Conservation (phyloP, 1,140 invertebrate species). For the Drosophila repletoides region DNA sequence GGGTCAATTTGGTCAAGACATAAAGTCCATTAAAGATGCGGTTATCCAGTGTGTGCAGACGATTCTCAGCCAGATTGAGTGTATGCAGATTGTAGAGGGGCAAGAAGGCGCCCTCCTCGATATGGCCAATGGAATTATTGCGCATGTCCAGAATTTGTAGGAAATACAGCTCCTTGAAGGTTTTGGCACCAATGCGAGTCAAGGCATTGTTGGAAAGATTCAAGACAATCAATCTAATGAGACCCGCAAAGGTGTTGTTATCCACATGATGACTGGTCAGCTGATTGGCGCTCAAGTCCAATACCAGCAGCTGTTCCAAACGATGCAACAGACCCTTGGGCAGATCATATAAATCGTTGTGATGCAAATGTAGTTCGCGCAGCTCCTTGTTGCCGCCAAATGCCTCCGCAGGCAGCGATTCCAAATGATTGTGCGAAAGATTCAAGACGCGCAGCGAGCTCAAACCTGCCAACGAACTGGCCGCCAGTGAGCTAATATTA, state of each 20-base stretch:
- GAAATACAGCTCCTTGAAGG: conserved; percentile 91
- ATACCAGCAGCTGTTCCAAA: conserved; percentile 86
- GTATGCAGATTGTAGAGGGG: conserved; percentile 92
- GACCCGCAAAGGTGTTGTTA: conserved; percentile 87
- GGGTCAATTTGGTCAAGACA: conserved; percentile 89
- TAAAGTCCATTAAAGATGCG: conserved; percentile 91
- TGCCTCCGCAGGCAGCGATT: conserved; percentile 87
- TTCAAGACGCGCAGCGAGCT: conserved; percentile 89
- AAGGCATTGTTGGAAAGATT: conserved; percentile 88
- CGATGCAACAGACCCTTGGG: conserved; percentile 87
- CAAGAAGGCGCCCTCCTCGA: conserved; percentile 90
- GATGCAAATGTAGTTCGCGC: conserved; percentile 88
- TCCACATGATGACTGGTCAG: conserved; percentile 87
- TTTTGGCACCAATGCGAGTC: conserved; percentile 85
- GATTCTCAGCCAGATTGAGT: conserved; percentile 90
- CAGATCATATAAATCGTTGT: conserved; percentile 88
- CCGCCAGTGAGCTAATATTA: conserved; percentile 86
- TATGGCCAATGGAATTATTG: conserved; percentile 89
- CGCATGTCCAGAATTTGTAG: conserved; percentile 91
- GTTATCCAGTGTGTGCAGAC: conserved; percentile 88
- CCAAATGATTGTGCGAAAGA: conserved; percentile 89
- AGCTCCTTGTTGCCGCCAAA: conserved; percentile 88
- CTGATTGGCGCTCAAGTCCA: conserved; percentile 89
- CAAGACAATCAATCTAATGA: conserved; percentile 87
- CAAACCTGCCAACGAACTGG: conserved; percentile 87